Conservation (phyloP, 2,113 vertebrate species). For the Tringa solitaria region DNA sequence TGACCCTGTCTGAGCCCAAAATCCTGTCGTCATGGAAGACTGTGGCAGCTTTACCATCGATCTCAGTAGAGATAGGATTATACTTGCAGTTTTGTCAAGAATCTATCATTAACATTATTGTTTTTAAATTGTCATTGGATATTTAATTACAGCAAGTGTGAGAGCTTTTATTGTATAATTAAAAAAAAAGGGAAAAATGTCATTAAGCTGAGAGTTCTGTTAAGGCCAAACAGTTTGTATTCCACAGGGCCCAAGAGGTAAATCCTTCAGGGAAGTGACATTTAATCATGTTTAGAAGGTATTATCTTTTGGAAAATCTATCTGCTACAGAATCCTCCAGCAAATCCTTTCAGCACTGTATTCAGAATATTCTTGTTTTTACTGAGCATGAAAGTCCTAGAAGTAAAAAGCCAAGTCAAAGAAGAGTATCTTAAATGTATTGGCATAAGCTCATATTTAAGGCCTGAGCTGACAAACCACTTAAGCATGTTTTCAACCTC, state of each 20-base stretch:
- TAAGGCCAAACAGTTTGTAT: background rate
- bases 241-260: background rate
- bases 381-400: background rate
- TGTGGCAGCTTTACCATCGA: background rate
- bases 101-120: background rate
- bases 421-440: background rate
- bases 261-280: background rate
- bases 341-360: background rate
- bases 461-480: background rate
- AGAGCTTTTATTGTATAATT: background rate
- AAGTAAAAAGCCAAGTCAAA: background rate
- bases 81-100: background rate
- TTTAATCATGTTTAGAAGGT: conserved; percentile 8
- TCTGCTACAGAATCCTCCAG: background rate
- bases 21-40: background rate
- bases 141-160: background rate
- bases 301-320: conserved; percentile 31
- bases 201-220: background rate
- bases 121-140: background rate
- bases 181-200: background rate
- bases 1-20: background rate
- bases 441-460: background rate
- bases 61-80: background rate
- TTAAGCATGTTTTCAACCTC: conserved; percentile 1
- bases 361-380: background rate